Percentiles rank a stretch among this genome's conserved stretches.
Evolutionary conservation across 2,888 invertebrate species (phyloP).

Genomic region (Exocentrus adspersus): DNA sequence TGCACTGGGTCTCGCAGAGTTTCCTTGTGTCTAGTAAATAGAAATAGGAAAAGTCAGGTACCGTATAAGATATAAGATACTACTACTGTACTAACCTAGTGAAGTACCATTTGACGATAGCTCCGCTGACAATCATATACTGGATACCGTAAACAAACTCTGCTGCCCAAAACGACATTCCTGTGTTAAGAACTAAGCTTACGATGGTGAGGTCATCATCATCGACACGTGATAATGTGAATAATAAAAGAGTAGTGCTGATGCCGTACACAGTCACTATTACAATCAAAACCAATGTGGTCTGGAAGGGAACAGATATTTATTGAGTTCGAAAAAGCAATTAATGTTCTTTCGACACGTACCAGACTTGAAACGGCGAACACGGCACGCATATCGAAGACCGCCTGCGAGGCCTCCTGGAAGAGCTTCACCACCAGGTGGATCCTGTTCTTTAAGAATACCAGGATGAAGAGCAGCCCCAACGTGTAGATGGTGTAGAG

Average conservation of each 20-base stretch:
- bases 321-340: not conserved
- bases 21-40: conserved; percentile 38
- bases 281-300: conserved; percentile 61
- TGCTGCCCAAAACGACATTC: conserved; percentile 68
- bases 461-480: conserved; percentile 18
- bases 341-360: conserved; percentile 50
- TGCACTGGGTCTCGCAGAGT: conserved; percentile 37
- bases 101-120: conserved; percentile 73
- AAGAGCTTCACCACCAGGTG: conserved; percentile 67
- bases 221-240: conserved; percentile 35
- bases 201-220: conserved; percentile 42
- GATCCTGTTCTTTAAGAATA: conserved; percentile 57
- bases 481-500: not conserved
- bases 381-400: conserved; percentile 66
- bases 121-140: conserved; percentile 70
- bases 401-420: conserved; percentile 68
- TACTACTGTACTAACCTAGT: conserved; percentile 63
- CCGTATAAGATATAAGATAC: not conserved
- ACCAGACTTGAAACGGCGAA: conserved; percentile 67
- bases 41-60: not conserved
- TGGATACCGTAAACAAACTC: conserved; percentile 72
- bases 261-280: conserved; percentile 55
- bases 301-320: conserved; percentile 47
- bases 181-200: conserved; percentile 57
- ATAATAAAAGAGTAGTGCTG: conserved; percentile 32